These are phyloP conservation scores for Psophia crepitans DNA, from an alignment of 2,113 vertebrate species.

Conservation along the genomic window DNA sequence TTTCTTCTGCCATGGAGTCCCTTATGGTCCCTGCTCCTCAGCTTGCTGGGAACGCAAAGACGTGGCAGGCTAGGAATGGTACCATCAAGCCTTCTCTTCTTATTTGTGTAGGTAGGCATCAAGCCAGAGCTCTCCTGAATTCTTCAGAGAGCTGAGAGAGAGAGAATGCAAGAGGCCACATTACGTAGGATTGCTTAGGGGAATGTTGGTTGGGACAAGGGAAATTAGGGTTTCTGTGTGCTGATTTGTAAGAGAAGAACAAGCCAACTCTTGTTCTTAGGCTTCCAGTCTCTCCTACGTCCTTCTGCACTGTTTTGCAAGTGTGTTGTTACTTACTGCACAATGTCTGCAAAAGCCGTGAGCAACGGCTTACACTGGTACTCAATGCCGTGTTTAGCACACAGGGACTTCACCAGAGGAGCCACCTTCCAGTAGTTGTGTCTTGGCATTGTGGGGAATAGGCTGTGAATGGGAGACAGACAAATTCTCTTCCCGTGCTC, in stretches of 20 bases:
- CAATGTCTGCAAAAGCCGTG: conserved; percentile 73
- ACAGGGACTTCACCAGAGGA: conserved; percentile 79
- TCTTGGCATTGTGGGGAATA: conserved; percentile 76
- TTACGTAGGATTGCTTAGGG: neutral
- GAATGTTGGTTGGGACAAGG: neutral
- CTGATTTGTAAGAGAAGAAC: neutral
- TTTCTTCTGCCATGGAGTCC: neutral
- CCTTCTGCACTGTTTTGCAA: neutral
- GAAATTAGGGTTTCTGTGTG: neutral
- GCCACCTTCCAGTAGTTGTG: conserved; percentile 80
- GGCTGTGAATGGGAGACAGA: conserved; percentile 42
- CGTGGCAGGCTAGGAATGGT: neutral
- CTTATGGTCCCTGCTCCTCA: neutral
- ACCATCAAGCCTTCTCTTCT: neutral
- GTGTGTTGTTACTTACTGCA: conserved; percentile 66
- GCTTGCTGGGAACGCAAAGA: neutral
- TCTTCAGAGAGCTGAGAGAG: conserved; percentile 74
- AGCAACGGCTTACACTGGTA: conserved; percentile 76
- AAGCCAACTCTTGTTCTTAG: neutral
- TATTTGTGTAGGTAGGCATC: conserved; percentile 81
- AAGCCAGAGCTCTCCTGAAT: conserved; percentile 78
- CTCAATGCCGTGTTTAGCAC: conserved; percentile 69
- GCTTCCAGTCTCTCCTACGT: neutral
- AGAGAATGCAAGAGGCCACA: neutral
- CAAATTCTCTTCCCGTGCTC: neutral